Percentiles rank a stretch among this genome's conserved stretches.
Evolutionary conservation across 2,888 invertebrate species (phyloP).

Genomic region (Metallyticus violacea): DNA sequence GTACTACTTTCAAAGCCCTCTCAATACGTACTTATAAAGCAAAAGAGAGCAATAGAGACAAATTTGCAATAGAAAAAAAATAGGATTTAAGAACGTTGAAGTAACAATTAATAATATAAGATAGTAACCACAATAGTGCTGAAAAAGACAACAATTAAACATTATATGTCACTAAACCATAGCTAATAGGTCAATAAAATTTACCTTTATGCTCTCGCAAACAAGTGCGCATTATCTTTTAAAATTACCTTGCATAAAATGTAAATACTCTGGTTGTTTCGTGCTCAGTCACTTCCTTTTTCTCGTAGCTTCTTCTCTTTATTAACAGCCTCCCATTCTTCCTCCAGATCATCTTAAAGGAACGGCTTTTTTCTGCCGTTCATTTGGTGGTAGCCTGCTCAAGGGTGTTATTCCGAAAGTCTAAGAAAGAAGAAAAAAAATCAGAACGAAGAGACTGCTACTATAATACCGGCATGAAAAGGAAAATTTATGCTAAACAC

Average conservation of each 20-base stretch:
- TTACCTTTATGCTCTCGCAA: background rate
- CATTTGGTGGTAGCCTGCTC: background rate
- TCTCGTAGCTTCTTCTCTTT: background rate
- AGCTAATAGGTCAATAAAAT: background rate
- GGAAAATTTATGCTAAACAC: conserved; percentile 20
- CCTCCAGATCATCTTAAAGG: background rate
- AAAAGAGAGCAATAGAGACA: too few species aligned
- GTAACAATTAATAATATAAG: too few species aligned
- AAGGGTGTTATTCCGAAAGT: background rate
- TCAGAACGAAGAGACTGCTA: background rate
- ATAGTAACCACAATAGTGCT: too few species aligned
- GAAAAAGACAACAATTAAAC: background rate
- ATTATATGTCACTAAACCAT: background rate
- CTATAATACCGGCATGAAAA: background rate
- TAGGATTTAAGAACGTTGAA: too few species aligned
- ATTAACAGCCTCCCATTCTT: background rate
- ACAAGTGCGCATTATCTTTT: background rate
- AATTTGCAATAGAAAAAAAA: too few species aligned
- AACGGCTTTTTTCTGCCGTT: background rate
- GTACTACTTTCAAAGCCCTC: too few species aligned
- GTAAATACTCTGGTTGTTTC: background rate
- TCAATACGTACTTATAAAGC: too few species aligned
- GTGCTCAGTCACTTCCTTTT: background rate
- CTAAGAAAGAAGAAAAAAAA: background rate
- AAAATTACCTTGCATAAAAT: background rate